A percentile compares a stretch with the other conserved stretches of the same genome.
Evolutionary conservation across 2,888 invertebrate species (phyloP).

Genomic region (Philaethria dido): DNA sequence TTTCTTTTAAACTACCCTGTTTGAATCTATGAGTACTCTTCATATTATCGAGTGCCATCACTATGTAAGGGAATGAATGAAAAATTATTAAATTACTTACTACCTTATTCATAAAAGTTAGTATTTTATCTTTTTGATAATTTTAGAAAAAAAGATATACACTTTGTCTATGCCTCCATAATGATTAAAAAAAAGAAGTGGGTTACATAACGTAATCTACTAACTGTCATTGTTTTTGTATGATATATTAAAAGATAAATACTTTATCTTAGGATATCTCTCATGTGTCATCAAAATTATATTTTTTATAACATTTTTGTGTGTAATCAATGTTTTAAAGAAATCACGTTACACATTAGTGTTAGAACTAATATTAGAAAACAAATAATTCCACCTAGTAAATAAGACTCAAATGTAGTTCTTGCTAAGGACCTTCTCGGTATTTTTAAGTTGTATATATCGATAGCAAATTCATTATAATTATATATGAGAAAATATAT

Average conservation of each 20-base stretch:
- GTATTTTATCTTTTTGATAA: not conserved
- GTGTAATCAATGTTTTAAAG: constrained; percentile 21
- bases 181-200: not conserved
- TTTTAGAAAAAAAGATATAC: too few relatives aligned
- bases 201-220: not conserved
- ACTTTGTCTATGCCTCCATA: too few relatives aligned
- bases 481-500: constrained; percentile 74
- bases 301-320: constrained; percentile 24
- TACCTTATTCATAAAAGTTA: not conserved
- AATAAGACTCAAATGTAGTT: constrained; percentile 77
- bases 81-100: not conserved
- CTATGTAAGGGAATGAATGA: not conserved
- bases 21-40: not conserved
- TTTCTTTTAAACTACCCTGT: constrained; percentile 34
- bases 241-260: constrained; percentile 1
- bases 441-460: constrained; percentile 76
- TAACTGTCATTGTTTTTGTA: constrained; percentile 4
- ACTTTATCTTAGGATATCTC: not conserved
- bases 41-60: constrained; percentile 4
- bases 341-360: constrained; percentile 40
- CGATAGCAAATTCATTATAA: constrained; percentile 69
- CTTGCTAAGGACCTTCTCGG: constrained; percentile 69
- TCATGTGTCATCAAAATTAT: constrained; percentile 16
- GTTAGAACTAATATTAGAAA: constrained; percentile 37
- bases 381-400: constrained; percentile 77